These are phyloP conservation scores for Drosophila austrosaltans DNA, from an alignment of 2,888 invertebrate species.

Conservation along the genomic window DNA sequence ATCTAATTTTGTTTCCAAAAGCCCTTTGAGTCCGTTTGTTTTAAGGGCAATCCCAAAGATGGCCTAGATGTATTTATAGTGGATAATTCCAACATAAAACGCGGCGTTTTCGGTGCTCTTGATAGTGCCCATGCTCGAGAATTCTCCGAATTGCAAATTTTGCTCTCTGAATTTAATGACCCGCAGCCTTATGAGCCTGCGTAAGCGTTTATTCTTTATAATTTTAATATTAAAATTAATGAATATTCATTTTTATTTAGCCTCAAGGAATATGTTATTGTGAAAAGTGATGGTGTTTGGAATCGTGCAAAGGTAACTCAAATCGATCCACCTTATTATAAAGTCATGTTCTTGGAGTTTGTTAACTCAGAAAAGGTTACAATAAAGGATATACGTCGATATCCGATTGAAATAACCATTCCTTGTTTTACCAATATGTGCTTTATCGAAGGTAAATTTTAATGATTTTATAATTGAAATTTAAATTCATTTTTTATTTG, in stretches of 20 bases:
- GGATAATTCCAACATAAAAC: conserved; percentile 41
- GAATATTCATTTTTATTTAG: conserved; percentile 25
- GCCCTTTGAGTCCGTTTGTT: conserved; percentile 49
- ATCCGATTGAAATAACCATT: conserved; percentile 44
- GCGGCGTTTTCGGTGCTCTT: conserved; percentile 58
- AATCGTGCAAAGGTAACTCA: conserved; percentile 53
- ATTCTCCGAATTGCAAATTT: conserved; percentile 31
- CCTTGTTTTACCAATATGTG: conserved; percentile 57
- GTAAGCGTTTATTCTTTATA: conserved; percentile 28
- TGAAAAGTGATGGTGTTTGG: conserved; percentile 43
- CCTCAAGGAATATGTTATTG: conserved; percentile 52
- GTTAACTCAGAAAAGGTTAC: conserved; percentile 34
- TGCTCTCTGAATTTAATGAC: conserved; percentile 34
- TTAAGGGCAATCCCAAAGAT: conserved; percentile 2
- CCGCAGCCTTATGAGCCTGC: conserved; percentile 50
- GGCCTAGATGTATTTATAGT: conserved; percentile 54
- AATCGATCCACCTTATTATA: conserved; percentile 34
- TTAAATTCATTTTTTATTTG: not conserved
- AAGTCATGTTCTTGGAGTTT: conserved; percentile 48
- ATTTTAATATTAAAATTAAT: not conserved
- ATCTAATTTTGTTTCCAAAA: conserved; percentile 6
- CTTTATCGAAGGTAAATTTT: conserved; percentile 52
- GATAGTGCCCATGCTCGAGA: conserved; percentile 28
- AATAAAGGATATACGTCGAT: conserved; percentile 52
- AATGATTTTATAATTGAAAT: not conserved